Percentiles rank a stretch among this genome's conserved stretches.
These are phyloP conservation scores for Brachyptera risi DNA, from an alignment of 2,888 invertebrate species.

Conservation along the genomic window DNA sequence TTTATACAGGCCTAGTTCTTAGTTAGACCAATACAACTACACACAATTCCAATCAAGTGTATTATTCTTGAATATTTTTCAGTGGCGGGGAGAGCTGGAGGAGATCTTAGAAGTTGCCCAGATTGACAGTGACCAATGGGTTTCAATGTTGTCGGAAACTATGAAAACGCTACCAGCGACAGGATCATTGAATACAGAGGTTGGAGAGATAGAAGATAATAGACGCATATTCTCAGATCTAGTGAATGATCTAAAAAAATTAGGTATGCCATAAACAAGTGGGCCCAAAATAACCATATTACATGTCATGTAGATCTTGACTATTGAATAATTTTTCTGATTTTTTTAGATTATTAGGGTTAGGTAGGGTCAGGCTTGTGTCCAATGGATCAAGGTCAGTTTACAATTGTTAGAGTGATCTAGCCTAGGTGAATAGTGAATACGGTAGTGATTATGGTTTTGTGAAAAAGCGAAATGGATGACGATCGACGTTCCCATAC, in stretches of 20 bases:
- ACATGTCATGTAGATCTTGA: too few relatives aligned
- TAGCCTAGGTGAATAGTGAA: too few relatives aligned
- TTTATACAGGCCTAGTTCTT: not conserved
- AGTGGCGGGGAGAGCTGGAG: conserved; percentile 93
- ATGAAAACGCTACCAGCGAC: conserved; percentile 89
- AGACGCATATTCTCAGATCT: conserved; percentile 86
- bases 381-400: too few relatives aligned
- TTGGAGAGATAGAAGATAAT: conserved; percentile 83
- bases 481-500: too few relatives aligned
- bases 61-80: conserved; percentile 38
- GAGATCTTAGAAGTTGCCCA: conserved; percentile 92
- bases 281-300: too few relatives aligned
- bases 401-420: too few relatives aligned
- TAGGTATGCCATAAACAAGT: too few relatives aligned
- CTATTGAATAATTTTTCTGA: too few relatives aligned
- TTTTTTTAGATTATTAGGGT: too few relatives aligned
- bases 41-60: conserved; percentile 23
- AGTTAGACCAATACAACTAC: not conserved
- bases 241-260: conserved; percentile 75
- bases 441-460: too few relatives aligned
- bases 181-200: conserved; percentile 85
- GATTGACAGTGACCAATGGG: conserved; percentile 93
- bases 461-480: too few relatives aligned
- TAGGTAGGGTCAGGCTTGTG: too few relatives aligned
- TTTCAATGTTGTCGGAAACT: conserved; percentile 93